Percentiles rank a stretch among this genome's conserved stretches.
Conservation (phyloP, 2,797 vertebrate species). For the Zalophus californianus region DNA sequence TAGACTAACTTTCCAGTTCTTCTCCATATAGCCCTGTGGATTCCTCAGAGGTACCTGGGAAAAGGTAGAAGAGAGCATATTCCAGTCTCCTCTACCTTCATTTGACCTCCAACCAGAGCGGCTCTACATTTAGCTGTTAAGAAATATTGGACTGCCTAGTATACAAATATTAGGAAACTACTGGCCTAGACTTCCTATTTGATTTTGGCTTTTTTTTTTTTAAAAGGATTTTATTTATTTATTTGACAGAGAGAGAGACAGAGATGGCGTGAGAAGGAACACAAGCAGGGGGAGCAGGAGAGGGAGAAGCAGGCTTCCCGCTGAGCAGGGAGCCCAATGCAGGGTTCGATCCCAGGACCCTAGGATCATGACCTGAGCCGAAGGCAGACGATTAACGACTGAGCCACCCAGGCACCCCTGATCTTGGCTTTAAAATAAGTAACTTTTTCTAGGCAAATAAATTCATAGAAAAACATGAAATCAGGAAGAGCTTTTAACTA, state of each 20-base stretch:
- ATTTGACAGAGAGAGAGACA: no score
- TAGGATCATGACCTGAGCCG: no score
- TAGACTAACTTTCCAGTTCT: slow-evolving; percentile 57
- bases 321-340: no score
- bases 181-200: not conserved
- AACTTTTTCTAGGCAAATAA: slow-evolving; percentile 46
- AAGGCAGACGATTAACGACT: no score
- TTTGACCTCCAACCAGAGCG: not conserved
- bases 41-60: not conserved
- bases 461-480: slow-evolving; percentile 36
- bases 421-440: slow-evolving; percentile 13
- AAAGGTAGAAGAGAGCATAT: not conserved
- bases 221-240: no score
- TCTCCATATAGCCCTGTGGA: not conserved
- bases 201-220: not conserved
- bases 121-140: not conserved
- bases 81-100: not conserved
- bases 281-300: no score
- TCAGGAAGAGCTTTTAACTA: slow-evolving; percentile 34
- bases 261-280: no score
- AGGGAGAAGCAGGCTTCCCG: no score
- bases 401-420: not conserved
- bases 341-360: no score
- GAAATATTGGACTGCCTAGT: not conserved
- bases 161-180: slow-evolving; percentile 46